A percentile compares a stretch with the other conserved stretches of the same genome.
phyloP scores from a whole-genome alignment of 2,113 vertebrate species.

The Ascaphus truei region DNA sequence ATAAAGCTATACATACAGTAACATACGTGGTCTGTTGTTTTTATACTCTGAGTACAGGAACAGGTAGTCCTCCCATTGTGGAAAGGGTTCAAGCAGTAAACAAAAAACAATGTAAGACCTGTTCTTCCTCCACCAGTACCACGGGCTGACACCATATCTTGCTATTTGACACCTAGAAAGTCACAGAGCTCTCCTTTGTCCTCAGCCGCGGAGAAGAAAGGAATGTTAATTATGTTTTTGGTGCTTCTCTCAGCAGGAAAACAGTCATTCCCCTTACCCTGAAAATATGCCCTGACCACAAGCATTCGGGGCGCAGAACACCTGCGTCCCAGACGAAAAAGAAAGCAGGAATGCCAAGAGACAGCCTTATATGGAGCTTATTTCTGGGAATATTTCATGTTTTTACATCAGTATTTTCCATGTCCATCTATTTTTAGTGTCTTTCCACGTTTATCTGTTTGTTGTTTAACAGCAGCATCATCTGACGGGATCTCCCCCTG shows the following conservation, averaged over 20 bases:
- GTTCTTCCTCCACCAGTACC: neutral
- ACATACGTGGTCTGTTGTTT: too few relatives aligned
- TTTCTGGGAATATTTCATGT: neutral
- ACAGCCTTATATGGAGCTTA: conserved; percentile 36
- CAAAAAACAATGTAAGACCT: conserved; percentile 1
- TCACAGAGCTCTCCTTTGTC: neutral
- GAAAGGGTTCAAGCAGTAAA: neutral
- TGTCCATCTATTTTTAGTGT: neutral
- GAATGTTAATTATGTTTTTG: conserved; percentile 41
- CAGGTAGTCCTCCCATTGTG: too few relatives aligned
- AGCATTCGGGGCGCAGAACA: conserved; percentile 45
- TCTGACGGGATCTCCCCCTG: neutral
- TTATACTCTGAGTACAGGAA: too few relatives aligned
- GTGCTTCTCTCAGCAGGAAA: conserved; percentile 35
- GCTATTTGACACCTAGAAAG: conserved; percentile 9
- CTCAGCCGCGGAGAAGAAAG: conserved; percentile 14
- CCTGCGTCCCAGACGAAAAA: conserved; percentile 40
- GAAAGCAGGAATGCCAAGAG: conserved; percentile 34
- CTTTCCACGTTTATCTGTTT: too few relatives aligned
- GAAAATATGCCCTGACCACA: conserved; percentile 40
- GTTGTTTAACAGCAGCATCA: too few relatives aligned
- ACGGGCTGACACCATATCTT: too few relatives aligned
- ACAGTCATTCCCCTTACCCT: conserved; percentile 38
- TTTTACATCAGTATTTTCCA: neutral
- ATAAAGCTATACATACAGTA: too few relatives aligned